Conservation (phyloP, 1,140 invertebrate species). For the Thrips palmi region DNA sequence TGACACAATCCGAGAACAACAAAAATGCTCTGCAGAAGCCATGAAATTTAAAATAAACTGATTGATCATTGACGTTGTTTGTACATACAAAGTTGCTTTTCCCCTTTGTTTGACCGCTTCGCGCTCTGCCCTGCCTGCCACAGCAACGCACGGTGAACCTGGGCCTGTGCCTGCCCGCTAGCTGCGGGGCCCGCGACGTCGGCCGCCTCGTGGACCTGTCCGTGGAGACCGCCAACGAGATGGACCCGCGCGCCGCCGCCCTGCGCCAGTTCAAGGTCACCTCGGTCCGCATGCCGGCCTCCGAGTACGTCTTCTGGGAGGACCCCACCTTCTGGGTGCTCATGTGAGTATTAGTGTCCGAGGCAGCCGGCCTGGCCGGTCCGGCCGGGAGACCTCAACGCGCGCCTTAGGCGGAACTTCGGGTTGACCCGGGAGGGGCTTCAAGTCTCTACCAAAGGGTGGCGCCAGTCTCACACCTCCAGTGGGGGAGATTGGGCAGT, state of each 20-base stretch:
- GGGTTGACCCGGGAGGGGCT: too few relatives aligned
- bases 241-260: too few relatives aligned
- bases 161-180: conserved; percentile 50
- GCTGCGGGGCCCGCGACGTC: conserved; percentile 41
- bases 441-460: too few relatives aligned
- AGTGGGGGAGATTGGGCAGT: too few relatives aligned
- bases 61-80: conserved; percentile 4
- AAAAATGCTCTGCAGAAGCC: not conserved
- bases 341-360: conserved; percentile 33
- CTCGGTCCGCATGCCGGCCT: conserved; percentile 41
- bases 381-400: too few relatives aligned
- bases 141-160: conserved; percentile 40
- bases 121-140: too few relatives aligned
- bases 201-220: conserved; percentile 32
- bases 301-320: conserved; percentile 39
- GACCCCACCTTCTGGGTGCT: conserved; percentile 52
- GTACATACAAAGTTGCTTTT: conserved; percentile 2
- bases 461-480: too few relatives aligned
- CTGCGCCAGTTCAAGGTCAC: conserved; percentile 26
- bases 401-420: too few relatives aligned
- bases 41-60: too few relatives aligned
- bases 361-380: too few relatives aligned
- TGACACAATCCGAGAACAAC: too few relatives aligned
- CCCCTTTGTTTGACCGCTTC: conserved; percentile 17
- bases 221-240: conserved; percentile 22